Evolutionary conservation across 2,888 invertebrate genomes (phyloP), one percentile per base, ranked within the genome.

Genomic region (Caenorhabditis imperialis): DNA sequence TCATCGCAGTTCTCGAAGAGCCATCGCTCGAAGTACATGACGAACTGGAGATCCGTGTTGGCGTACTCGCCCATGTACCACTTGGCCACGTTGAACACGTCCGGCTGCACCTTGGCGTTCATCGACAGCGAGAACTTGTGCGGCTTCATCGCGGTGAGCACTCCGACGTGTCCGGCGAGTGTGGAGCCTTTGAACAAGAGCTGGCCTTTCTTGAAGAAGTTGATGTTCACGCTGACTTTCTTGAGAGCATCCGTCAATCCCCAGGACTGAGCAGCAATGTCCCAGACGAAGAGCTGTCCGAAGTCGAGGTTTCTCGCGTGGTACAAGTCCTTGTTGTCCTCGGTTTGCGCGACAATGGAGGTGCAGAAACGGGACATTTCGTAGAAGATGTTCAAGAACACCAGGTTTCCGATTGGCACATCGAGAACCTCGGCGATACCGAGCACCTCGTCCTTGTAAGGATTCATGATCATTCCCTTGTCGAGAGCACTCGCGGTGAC

Each of bases 361-460:
- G 84, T 84, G 53, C 84, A 84, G 67, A 79, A 84, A 20, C 84
- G 67, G n/a, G 84, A 83, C 57, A 84, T 54, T 55, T 84, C 84
- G 47, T 84, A 84, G 73, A 84, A 84, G 44, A 83, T 72, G 67
- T 84, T 84, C 57, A 84, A 37, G 57, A 84, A 78, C 4, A 84
- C 80, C 37, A 84, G 57, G 44, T 84, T 83, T 40, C 78, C 83
- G 27, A 82, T 70, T 12, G 77, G 69, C 10, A 78, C 61, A 4
- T 80, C 82, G n/a, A 80, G 54, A 5, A 72, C 81, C 38, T 77
- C 78, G n/a, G 84, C 79, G 25, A 84, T 84, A 48, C 84, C 84
- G 22, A 81, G 65, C 16, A 84, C 78, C 42, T 84, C 84, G 27
- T 79, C 82, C 20, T 57, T 65, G 69, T 84, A 84, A 7, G 79